Percentiles rank a stretch among this genome's conserved stretches.
Evolutionary conservation across 2,797 vertebrate genomes (phyloP).

Genomic region (Sebastes umbrosus): DNA sequence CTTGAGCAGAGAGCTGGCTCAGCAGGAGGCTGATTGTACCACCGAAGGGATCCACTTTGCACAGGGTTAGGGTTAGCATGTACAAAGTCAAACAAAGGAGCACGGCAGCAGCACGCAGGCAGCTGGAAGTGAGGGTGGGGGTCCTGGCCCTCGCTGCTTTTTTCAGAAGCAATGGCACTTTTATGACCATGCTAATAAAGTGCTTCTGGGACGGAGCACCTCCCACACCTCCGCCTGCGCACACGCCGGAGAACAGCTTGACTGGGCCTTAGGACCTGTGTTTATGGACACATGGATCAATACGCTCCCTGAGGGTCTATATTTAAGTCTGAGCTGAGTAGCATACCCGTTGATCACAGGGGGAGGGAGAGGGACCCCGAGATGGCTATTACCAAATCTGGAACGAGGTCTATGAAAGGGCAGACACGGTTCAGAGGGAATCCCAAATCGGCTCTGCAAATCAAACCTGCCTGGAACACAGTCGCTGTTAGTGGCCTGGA

Average conservation of each 20-base stretch:
- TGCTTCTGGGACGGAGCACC: conserved; percentile 65
- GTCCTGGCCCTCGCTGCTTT: conserved; percentile 40
- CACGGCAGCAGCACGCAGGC: conserved; percentile 57
- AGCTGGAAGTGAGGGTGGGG: conserved; percentile 56
- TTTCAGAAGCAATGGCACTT: conserved; percentile 64
- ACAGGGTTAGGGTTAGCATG: too few relatives aligned
- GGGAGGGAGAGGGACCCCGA: conserved; percentile 11
- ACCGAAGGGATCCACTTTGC: conserved; percentile 75
- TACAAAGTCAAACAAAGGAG: conserved; percentile 77
- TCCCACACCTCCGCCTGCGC: conserved; percentile 63
- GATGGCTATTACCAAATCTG: conserved; percentile 59
- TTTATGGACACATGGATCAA: conserved; percentile 76
- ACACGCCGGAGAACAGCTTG: conserved; percentile 70
- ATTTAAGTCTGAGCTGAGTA: conserved; percentile 68
- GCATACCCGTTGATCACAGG: conserved; percentile 52
- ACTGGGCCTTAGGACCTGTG: conserved; percentile 60
- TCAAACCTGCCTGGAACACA: conserved; percentile 31
- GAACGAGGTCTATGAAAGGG: conserved; percentile 33
- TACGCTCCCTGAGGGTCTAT: conserved; percentile 68
- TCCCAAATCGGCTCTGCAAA: conserved; percentile 50
- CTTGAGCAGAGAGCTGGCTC: conserved; percentile 72
- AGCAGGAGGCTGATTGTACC: conserved; percentile 79
- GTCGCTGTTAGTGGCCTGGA: neutral
- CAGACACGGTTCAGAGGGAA: conserved; percentile 41
- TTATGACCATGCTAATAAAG: conserved; percentile 78